These are phyloP conservation scores for Thaumatotibia leucotreta DNA, from an alignment of 1,140 invertebrate species.

Conservation along the genomic window DNA sequence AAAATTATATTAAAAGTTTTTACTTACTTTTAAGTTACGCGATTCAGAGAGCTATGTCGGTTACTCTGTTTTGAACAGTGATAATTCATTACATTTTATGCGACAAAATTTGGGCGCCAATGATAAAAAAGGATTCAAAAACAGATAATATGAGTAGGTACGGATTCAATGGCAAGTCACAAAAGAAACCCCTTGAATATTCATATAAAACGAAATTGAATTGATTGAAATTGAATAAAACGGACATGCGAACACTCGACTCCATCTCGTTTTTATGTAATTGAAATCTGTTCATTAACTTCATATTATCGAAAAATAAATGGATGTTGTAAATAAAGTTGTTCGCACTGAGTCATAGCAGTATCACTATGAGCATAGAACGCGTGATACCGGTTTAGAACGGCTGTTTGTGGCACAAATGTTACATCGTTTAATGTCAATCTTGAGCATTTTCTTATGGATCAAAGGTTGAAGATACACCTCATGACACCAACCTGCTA, in stretches of 20 bases:
- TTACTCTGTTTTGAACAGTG: too few relatives aligned
- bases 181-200: too few relatives aligned
- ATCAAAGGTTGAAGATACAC: conserved; percentile 66
- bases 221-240: neutral
- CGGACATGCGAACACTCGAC: neutral
- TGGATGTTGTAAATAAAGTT: neutral
- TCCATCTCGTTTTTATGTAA: neutral
- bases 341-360: conserved; percentile 43
- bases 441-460: conserved; percentile 37
- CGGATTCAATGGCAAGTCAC: too few relatives aligned
- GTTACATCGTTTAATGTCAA: conserved; percentile 35
- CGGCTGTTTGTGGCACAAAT: conserved; percentile 15
- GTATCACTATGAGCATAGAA: too few relatives aligned
- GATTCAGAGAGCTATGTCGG: too few relatives aligned
- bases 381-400: conserved; percentile 38
- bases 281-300: neutral
- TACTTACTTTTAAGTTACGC: too few relatives aligned
- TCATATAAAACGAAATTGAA: too few relatives aligned
- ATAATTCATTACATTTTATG: too few relatives aligned
- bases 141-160: too few relatives aligned
- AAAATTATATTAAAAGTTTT: too few relatives aligned
- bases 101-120: too few relatives aligned
- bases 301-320: neutral
- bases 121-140: too few relatives aligned
- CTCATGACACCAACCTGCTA: conserved; percentile 36